phyloP scores from a whole-genome alignment of 2,888 invertebrate genomes.

The Muschampia plurimacula region DNA sequence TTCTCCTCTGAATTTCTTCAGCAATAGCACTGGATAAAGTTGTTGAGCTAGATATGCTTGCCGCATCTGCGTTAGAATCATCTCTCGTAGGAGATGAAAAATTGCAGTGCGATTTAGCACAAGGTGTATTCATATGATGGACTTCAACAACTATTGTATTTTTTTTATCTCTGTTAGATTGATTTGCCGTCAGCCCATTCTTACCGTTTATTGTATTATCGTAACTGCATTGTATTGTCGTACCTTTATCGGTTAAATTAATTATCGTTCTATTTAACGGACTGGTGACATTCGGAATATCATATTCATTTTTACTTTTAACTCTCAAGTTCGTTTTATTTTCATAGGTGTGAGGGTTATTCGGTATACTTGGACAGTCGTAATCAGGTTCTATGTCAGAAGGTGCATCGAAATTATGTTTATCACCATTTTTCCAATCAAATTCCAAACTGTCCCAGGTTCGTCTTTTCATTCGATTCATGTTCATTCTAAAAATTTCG shows the following conservation, averaged over 20 bases:
- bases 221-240: conserved; percentile 89
- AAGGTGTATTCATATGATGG: conserved; percentile 80
- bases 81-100: conserved; percentile 64
- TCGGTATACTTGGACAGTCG: conserved; percentile 79
- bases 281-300: conserved; percentile 52
- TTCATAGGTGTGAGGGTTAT: conserved; percentile 77
- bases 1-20: conserved; percentile 77
- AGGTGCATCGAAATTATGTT: conserved; percentile 80
- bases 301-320: conserved; percentile 70
- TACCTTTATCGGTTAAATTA: conserved; percentile 89
- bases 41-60: conserved; percentile 71
- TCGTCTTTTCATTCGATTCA: conserved; percentile 77
- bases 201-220: conserved; percentile 77
- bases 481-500: conserved; percentile 63
- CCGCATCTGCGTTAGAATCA: conserved; percentile 62
- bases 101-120: conserved; percentile 66
- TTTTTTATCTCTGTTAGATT: conserved; percentile 68
- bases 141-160: conserved; percentile 92
- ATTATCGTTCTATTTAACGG: conserved; percentile 90
- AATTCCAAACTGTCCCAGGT: conserved; percentile 87
- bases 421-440: conserved; percentile 81
- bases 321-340: conserved; percentile 66
- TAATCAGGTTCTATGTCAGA: conserved; percentile 81
- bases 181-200: conserved; percentile 67
- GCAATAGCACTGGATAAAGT: conserved; percentile 82